Percentiles rank a stretch among this genome's conserved stretches.
Conservation (phyloP, 2,888 invertebrate genomes). For the Autographa pulchrina region DNA sequence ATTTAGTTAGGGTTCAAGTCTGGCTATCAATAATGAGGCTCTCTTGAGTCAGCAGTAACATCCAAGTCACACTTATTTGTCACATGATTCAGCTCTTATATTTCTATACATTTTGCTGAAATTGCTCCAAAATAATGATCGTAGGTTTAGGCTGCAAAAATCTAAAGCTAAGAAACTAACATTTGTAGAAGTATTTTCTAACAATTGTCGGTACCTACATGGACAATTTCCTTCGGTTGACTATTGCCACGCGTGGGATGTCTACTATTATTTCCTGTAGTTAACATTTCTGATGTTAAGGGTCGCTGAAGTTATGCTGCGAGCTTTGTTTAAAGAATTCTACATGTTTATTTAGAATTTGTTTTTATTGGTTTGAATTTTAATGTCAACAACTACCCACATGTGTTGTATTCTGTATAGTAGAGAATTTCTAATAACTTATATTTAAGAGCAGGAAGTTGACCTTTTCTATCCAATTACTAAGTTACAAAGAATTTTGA, state of each 20-base stretch:
- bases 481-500: background rate
- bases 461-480: background rate
- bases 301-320: constrained; percentile 13
- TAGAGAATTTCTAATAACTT: background rate
- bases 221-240: constrained; percentile 10
- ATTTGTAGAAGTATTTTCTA: background rate
- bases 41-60: background rate
- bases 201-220: constrained; percentile 1
- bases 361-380: background rate
- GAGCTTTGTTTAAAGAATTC: constrained; percentile 7
- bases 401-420: background rate
- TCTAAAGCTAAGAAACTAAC: background rate
- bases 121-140: background rate
- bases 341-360: background rate
- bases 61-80: background rate
- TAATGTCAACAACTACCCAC: background rate
- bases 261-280: constrained; percentile 10
- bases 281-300: constrained; percentile 29
- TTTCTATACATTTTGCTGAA: background rate
- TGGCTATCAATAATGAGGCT: background rate
- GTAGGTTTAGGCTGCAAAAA: background rate
- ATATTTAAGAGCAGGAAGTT: background rate
- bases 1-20: background rate
- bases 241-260: constrained; percentile 24
- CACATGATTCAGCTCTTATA: background rate